Conservation (phyloP, 2,797 vertebrate genomes). For the Diglossa cyanea region DNA sequence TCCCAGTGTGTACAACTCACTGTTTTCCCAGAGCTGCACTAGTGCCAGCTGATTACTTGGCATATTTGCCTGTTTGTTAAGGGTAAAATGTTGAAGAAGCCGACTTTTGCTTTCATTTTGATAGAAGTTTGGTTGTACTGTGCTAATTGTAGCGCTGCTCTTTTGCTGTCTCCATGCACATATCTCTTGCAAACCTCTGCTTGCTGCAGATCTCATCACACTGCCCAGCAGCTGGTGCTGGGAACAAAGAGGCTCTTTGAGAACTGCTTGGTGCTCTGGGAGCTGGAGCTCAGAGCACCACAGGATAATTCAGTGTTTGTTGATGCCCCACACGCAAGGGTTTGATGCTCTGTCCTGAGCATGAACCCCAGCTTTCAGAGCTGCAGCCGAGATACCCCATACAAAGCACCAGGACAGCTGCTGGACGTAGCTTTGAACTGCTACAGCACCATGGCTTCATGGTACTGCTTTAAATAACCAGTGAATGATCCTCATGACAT, state of each 20-base stretch:
- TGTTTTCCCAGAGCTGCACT: not conserved
- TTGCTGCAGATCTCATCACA: not conserved
- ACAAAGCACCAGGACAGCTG: not conserved
- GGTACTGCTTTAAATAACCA: not conserved
- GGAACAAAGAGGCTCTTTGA: slow-evolving; percentile 31
- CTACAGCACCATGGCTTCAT: not conserved
- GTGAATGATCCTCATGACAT: not conserved
- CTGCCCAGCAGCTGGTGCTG: slow-evolving; percentile 37
- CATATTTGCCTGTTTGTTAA: not conserved
- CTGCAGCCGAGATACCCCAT: not conserved
- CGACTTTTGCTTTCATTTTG: not conserved
- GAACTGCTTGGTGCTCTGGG: not conserved
- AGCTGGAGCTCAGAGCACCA: not conserved
- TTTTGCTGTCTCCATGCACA: not conserved
- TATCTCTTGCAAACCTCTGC: not conserved
- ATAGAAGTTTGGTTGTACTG: not conserved
- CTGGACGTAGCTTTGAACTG: not conserved
- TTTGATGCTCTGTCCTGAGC: not conserved
- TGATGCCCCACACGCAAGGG: not conserved
- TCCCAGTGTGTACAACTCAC: not conserved
- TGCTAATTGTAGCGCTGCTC: not conserved
- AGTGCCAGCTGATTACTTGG: not conserved
- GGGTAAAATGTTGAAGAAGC: not conserved
- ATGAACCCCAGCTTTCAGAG: not conserved
- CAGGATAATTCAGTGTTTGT: slow-evolving; percentile 14